Base-by-base conservation (phyloP, 2,113 vertebrate genomes). In the Pleuronectes platessa region DNA sequence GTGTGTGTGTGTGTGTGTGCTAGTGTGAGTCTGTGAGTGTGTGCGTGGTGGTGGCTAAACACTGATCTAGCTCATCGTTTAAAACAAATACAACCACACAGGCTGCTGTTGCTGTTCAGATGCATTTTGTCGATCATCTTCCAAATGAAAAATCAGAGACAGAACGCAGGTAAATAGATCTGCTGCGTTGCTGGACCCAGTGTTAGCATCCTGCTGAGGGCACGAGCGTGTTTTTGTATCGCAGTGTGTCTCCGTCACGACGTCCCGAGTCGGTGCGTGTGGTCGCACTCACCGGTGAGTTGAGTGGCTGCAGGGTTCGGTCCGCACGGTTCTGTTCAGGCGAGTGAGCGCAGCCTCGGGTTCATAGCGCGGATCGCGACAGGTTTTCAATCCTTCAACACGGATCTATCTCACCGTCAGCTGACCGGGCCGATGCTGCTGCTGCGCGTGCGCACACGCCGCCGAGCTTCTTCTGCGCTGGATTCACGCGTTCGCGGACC, bases 381-480 rank as follows among this genome's bases (percentile, higher is more conserved):
- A n/a, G 86, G 70, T 76, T 86, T 88, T 78, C 24, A 78, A 64
- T 84, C 82, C 88, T 84, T 87, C 91, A 79, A 58, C 72, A 78
- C 26, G 88, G 47, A 15, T 17, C 47, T 31, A 31, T 5, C 64
- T 88, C 82, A 87, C 35, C 75, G 92, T 94, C 94, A 94, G 92
- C 90, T 94, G 94, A 94, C 81, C 61, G 37, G 0, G 20, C n/a
- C 11, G 42, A 21, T 85, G 31, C 31, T 31, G 27, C 27, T 31
- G 27, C 27, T 31, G 89, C 70, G 86, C 31, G 2, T 89, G 91
- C 90, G 93, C 82, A 62, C 0, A 59, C 1, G 3, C 45, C 61
- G 51, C 55, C 68, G 78, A 72, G 72, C 68, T 10, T 3, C 68
- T 12, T 11, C 35, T 27, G 0, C 5, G 37, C 68, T 62, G 47